Percentiles rank a stretch among this genome's conserved stretches.
Evolutionary conservation across 2,113 vertebrate species (phyloP).

Genomic region (Scatophagus argus): DNA sequence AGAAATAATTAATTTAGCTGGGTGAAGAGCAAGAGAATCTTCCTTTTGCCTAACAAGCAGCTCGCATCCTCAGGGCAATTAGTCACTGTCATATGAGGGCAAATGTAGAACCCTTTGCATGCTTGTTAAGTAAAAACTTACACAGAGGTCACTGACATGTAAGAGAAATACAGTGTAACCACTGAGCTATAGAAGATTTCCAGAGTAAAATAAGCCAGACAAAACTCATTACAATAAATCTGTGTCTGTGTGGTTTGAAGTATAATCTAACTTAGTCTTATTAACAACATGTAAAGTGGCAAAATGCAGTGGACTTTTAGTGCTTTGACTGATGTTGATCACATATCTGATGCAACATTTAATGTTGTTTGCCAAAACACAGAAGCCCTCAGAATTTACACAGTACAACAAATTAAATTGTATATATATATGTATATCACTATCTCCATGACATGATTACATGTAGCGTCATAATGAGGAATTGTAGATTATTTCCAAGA

Average conservation of each 20-base stretch:
- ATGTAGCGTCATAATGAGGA: not conserved
- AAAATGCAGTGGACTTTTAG: not conserved
- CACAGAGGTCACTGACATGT: constrained; percentile 85
- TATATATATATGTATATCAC: not conserved
- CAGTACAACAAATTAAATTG: not conserved
- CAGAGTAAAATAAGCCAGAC: constrained; percentile 45
- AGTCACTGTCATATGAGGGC: constrained; percentile 89
- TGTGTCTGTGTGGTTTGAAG: constrained; percentile 28
- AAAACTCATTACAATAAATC: constrained; percentile 57
- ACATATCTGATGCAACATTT: not conserved
- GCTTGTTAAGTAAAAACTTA: constrained; percentile 89
- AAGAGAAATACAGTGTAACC: constrained; percentile 80
- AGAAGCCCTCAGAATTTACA: constrained; percentile 11
- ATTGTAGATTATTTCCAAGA: not conserved
- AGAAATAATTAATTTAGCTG: constrained; percentile 87
- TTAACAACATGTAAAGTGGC: constrained; percentile 9
- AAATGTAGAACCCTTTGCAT: constrained; percentile 87
- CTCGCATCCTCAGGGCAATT: constrained; percentile 86
- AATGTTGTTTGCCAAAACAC: not conserved
- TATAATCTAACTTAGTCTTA: constrained; percentile 20
- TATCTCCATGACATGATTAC: not conserved
- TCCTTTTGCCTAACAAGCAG: constrained; percentile 86
- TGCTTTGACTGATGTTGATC: not conserved
- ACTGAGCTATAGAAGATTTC: constrained; percentile 70
- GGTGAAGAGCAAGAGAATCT: constrained; percentile 79